Base-by-base conservation (phyloP, 1,140 invertebrate species). In the Idris sp. region DNA sequence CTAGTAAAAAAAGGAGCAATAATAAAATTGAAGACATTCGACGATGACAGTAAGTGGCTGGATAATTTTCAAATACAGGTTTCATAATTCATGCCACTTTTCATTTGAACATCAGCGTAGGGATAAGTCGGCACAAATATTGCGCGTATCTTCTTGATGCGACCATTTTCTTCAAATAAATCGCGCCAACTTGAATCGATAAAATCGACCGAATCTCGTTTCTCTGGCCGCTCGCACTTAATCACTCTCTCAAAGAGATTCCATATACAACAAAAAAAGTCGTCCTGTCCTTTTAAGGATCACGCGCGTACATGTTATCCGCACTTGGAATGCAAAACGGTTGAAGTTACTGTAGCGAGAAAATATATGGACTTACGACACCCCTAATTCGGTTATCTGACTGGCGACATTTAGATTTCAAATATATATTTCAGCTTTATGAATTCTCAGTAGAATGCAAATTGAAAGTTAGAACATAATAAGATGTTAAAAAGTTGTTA, bases 151-250 rank as follows among this genome's bases (percentile, higher is more conserved):
- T 38, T 46, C 46, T 51, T 38, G 51, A 48, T 67, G 48, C 51
- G 64, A 26, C 64, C 43, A 36, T 69, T 69, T 58, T 68, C 43
- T 51, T 49, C 35, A 33, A 68, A 68, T 68, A 58, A 68, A 58
- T 67, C 62, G 40, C 62, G 40, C 49, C 38, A 53, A 54, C 31
- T 48, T 51, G 28, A 31, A 54, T 65, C 49, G 61, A 65, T 65
- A 67, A 56, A 67, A 56, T 56, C 51, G 43, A 31, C 31, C 62
- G 35, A 46, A 43, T 9, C 62, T 67, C 43, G 62, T 58, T 67
- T 53, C 43, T 11, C 51, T 26, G 13, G 11, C 16, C 62, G 62
- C 22, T 49, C 26, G 51, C 33, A 56, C 62, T 56, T 67, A 48
- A 67, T 67, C 62, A 67, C 35, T 67, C 56, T 31, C 44, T 16